These are phyloP conservation scores for Atlantisia rogersi DNA, from an alignment of 2,113 vertebrate genomes.

Conservation along the genomic window DNA sequence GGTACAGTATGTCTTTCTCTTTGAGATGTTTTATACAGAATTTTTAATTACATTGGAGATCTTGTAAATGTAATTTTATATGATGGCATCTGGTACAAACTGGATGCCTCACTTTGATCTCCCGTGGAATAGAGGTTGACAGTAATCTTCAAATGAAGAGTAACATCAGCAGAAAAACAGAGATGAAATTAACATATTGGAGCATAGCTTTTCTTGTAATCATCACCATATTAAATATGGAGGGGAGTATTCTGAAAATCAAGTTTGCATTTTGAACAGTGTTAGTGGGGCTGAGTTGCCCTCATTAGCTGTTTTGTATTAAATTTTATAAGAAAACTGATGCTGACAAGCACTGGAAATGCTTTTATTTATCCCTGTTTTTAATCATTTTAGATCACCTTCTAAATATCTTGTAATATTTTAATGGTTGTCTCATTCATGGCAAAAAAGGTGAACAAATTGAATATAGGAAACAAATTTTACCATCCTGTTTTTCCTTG, in stretches of 20 bases:
- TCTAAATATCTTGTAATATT: constrained; percentile 24
- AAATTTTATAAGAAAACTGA: constrained; percentile 14
- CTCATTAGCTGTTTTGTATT: constrained; percentile 25
- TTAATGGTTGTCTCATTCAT: constrained; percentile 12
- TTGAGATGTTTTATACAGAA: not conserved
- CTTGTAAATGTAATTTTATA: constrained; percentile 40
- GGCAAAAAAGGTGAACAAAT: not conserved
- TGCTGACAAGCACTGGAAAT: constrained; percentile 11
- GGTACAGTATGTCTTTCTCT: not conserved
- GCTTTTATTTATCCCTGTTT: not conserved
- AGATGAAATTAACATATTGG: constrained; percentile 47
- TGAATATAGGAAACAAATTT: not conserved
- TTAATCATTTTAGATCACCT: constrained; percentile 20
- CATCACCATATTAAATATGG: constrained; percentile 31
- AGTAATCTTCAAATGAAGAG: constrained; percentile 56
- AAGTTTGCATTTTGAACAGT: constrained; percentile 21
- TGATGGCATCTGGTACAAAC: constrained; percentile 46
- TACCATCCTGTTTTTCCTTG: not conserved
- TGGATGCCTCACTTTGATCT: constrained; percentile 47
- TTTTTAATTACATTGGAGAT: constrained; percentile 40
- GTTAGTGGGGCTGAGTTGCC: not conserved
- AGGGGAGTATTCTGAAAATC: constrained; percentile 23
- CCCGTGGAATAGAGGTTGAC: constrained; percentile 17
- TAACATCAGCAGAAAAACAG: constrained; percentile 62
- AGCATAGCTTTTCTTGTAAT: constrained; percentile 29